phyloP scores from a whole-genome alignment of 2,113 vertebrate species.

The Myotis lucifugus region DNA sequence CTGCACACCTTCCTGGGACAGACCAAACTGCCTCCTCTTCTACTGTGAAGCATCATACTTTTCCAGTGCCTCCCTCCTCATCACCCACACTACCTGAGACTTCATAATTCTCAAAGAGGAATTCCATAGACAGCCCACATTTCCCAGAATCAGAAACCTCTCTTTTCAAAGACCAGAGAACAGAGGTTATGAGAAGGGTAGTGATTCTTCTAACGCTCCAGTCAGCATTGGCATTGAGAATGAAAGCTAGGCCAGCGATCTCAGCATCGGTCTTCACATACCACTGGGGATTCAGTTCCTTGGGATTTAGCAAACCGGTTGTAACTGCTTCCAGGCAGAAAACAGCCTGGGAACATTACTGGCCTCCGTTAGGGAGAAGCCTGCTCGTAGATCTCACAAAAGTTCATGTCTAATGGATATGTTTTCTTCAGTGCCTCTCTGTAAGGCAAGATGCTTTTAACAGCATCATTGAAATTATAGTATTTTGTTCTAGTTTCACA shows the following conservation, averaged over 20 bases:
- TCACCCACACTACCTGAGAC: background rate
- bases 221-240: background rate
- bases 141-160: background rate
- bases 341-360: constrained; percentile 44
- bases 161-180: background rate
- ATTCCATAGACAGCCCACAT: background rate
- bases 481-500: constrained; percentile 65
- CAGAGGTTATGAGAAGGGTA: background rate
- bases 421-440: constrained; percentile 57
- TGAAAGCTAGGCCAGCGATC: background rate
- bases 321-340: constrained; percentile 28
- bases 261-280: background rate
- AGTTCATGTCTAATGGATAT: constrained; percentile 65
- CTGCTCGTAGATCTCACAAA: constrained; percentile 24
- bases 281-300: background rate
- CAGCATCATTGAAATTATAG: constrained; percentile 70
- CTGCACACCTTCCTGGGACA: background rate
- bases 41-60: background rate
- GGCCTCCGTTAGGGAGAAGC: constrained; percentile 49
- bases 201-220: background rate
- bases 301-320: background rate
- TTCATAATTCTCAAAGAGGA: background rate
- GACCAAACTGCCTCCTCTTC: accelerated
- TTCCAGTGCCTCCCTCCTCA: background rate
- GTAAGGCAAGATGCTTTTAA: constrained; percentile 57